Base-by-base conservation (phyloP, 1,140 invertebrate species). In the Yoshiicerus persimilis region DNA sequence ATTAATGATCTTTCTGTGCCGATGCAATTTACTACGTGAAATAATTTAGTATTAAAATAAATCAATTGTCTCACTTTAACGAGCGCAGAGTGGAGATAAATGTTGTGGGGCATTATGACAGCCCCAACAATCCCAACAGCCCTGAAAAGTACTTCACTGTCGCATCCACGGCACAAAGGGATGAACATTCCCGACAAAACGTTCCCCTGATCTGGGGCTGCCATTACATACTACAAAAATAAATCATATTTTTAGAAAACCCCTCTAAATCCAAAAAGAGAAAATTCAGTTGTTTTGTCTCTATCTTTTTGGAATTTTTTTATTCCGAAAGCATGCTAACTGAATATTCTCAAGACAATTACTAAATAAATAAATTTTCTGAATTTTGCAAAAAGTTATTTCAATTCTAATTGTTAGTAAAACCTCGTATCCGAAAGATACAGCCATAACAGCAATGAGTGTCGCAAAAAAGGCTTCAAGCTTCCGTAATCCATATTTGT, bases 61-160 rank as follows among this genome's bases (percentile, higher is more conserved):
- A 47, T 16, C 41, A 47, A 16, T 27, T 66, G 2, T 16, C 25
- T 92, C 93, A 96, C 96, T 94, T 98, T 98, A n/a, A 98, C 97
- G 77, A 98, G 93, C 80, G 97, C 97, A 84, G 97, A 98, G 92
- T 98, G 97, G 6, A 98, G 94, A 92, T 98, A 98, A 23, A 98
- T 94, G 93, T 98, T 99, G 92, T 98, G 97, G 1, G 97, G 97
- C 97, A 98, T 98, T 87, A 98, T 98, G 47, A 98, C 96, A 84
- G 97, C 97, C 13, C 97, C 97, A 47, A 98, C 95, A 75, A 98
- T 96, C 20, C 96, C 97, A 4, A 98, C 96, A 64, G 96, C 97
- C 92, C 97, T 96, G 3, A 97, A 92, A 32, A 98, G 92, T 36
- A 95, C 95, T 86, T 94, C 91, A 0, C 93, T 93, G 88, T 95